phyloP scores from a whole-genome alignment of 2,888 invertebrate species.

The Meiosimyza platycephala region DNA sequence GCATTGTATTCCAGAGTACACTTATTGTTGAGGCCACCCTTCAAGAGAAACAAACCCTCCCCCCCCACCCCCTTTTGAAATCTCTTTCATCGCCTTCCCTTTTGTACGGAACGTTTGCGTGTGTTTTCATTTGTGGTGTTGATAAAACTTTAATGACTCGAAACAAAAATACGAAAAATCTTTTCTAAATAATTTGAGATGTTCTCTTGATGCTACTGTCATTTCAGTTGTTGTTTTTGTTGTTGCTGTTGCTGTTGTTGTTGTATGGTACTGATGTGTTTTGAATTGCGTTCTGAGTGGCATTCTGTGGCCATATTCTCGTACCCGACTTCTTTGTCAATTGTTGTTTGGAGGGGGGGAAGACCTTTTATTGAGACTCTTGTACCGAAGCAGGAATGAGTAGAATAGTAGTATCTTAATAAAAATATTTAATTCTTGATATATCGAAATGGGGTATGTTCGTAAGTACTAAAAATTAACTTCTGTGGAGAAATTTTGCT shows the following conservation, averaged over 20 bases:
- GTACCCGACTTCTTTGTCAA: conserved; percentile 7
- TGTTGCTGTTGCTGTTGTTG: conserved; percentile 4
- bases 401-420: too few relatives aligned
- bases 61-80: conserved; percentile 31
- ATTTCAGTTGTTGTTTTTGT: conserved; percentile 19
- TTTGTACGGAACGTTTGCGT: conserved; percentile 21
- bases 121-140: conserved; percentile 57
- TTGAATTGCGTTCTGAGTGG: conserved; percentile 14
- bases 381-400: not conserved
- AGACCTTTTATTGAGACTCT: not conserved
- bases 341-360: conserved; percentile 3
- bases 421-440: too few relatives aligned
- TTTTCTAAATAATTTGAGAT: conserved; percentile 45
- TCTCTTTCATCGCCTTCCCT: not conserved
- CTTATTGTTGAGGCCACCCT: not conserved
- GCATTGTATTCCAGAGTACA: conserved; percentile 46
- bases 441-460: too few relatives aligned
- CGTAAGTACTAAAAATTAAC: too few relatives aligned
- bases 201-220: conserved; percentile 39
- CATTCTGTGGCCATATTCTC: not conserved
- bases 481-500: too few relatives aligned
- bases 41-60: conserved; percentile 8
- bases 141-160: conserved; percentile 65
- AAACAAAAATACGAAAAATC: conserved; percentile 43
- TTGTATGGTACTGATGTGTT: conserved; percentile 20